Percentiles rank a stretch among this genome's conserved stretches.
These are phyloP conservation scores for Scortum barcoo DNA, from an alignment of 2,113 vertebrate genomes.

Conservation along the genomic window DNA sequence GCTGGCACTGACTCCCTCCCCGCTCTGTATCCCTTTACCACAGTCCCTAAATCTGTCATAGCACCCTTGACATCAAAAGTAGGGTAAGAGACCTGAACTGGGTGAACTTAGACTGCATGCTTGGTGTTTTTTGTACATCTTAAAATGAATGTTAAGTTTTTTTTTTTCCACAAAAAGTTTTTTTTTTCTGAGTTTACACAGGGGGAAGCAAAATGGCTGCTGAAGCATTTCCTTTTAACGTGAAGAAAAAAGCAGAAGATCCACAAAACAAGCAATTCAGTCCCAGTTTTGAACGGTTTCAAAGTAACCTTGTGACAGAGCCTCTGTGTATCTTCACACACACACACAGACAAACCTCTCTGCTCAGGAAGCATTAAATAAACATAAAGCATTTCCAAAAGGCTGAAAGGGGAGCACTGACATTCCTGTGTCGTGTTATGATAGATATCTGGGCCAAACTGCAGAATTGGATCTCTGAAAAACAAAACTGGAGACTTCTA, in stretches of 20 bases:
- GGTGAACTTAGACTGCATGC: not conserved
- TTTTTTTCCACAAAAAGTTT: too few species aligned
- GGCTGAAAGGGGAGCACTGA: slow-evolving; percentile 53
- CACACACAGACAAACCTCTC: slow-evolving; percentile 52
- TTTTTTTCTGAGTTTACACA: not conserved
- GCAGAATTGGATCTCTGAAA: slow-evolving; percentile 49
- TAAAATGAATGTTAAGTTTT: not conserved
- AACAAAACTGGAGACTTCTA: slow-evolving; percentile 39
- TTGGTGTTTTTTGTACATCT: not conserved
- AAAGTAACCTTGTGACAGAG: slow-evolving; percentile 13
- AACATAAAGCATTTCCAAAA: slow-evolving; percentile 70
- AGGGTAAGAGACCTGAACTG: not conserved
- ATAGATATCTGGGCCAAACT: slow-evolving; percentile 70
- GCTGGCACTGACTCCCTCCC: slow-evolving; percentile 18
- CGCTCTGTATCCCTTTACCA: not conserved
- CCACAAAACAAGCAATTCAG: slow-evolving; percentile 6
- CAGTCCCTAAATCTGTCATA: not conserved
- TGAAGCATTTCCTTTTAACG: not conserved
- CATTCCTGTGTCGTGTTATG: slow-evolving; percentile 68
- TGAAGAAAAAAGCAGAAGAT: not conserved
- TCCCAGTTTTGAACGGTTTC: slow-evolving; percentile 8
- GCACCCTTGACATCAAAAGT: not conserved
- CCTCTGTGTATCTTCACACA: slow-evolving; percentile 38
- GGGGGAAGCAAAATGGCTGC: slow-evolving; percentile 32
- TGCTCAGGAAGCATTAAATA: slow-evolving; percentile 78